Conservation (phyloP, 2,888 invertebrate species). For the Hermaeophaga mercurialis region DNA sequence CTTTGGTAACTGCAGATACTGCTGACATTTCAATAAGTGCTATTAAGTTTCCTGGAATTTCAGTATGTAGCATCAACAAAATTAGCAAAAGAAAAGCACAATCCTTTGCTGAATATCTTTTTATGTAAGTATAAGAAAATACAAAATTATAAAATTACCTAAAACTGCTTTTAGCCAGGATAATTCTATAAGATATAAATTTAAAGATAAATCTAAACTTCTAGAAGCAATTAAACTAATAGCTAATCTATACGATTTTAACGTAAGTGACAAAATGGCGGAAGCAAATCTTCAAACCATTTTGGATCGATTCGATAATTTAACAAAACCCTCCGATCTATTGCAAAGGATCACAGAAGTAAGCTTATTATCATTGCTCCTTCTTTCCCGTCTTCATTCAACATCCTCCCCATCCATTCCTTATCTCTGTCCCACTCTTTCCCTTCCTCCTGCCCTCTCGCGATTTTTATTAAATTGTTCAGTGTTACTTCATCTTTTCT, state of each 20-base stretch:
- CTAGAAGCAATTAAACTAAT: constrained; percentile 41
- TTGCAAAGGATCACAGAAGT: constrained; percentile 21
- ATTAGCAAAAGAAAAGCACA: constrained; percentile 59
- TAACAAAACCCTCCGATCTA: constrained; percentile 14
- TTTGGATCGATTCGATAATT: constrained; percentile 33
- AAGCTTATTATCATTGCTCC: no score
- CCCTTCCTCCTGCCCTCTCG: no score
- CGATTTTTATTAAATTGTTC: no score
- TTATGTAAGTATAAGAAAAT: constrained; percentile 42
- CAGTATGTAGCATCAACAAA: constrained; percentile 67
- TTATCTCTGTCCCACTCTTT: no score
- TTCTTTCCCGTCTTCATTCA: no score
- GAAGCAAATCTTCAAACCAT: constrained; percentile 34
- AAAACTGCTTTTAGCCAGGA: neutral
- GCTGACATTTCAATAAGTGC: constrained; percentile 61
- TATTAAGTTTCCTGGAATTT: constrained; percentile 68
- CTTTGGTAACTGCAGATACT: constrained; percentile 60
- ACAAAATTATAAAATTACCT: no score
- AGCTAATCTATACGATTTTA: constrained; percentile 47
- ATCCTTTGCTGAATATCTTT: constrained; percentile 55
- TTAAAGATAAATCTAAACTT: constrained; percentile 19
- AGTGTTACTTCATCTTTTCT: no score
- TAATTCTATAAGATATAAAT: constrained; percentile 20
- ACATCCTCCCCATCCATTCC: no score
- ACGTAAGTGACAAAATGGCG: constrained; percentile 24